Percentiles rank a stretch among this genome's conserved stretches.
Conservation (phyloP, 2,797 vertebrate species). For the Sphenodon punctatus region DNA sequence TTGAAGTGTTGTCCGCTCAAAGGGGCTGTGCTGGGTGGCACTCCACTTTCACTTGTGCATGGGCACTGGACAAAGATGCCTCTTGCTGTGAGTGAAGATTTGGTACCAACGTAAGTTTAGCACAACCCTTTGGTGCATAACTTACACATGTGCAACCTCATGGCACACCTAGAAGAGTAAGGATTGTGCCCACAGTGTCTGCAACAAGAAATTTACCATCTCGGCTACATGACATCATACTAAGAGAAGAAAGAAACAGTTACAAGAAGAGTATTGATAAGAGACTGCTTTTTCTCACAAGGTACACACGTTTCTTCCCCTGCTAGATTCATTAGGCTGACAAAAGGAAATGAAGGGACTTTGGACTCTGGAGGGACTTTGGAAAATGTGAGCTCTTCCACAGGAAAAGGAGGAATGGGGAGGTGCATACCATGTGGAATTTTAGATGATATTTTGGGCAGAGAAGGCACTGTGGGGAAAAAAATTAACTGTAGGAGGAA, state of each 20-base stretch:
- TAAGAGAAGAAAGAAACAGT: neutral
- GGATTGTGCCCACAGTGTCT: too few relatives aligned
- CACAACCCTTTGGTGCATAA: too few relatives aligned
- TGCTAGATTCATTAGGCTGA: neutral
- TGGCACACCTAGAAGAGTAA: too few relatives aligned
- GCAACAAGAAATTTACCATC: too few relatives aligned
- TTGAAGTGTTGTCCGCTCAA: too few relatives aligned
- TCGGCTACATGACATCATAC: neutral
- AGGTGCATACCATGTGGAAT: neutral
- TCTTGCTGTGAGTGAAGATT: too few relatives aligned
- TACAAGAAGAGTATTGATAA: neutral
- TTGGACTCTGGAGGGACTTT: neutral
- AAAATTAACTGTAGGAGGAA: neutral
- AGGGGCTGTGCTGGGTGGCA: too few relatives aligned
- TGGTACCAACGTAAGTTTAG: too few relatives aligned
- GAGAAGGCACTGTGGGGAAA: neutral
- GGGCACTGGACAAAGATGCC: too few relatives aligned
- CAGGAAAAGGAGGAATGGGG: neutral
- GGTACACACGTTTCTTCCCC: neutral
- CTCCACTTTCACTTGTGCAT: too few relatives aligned
- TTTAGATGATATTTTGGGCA: neutral
- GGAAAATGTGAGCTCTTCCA: neutral
- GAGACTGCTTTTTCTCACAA: neutral
- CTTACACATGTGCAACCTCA: too few relatives aligned
- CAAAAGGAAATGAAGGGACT: neutral